Conservation (phyloP, 2,888 invertebrate species). For the Leucophora obtusa region DNA sequence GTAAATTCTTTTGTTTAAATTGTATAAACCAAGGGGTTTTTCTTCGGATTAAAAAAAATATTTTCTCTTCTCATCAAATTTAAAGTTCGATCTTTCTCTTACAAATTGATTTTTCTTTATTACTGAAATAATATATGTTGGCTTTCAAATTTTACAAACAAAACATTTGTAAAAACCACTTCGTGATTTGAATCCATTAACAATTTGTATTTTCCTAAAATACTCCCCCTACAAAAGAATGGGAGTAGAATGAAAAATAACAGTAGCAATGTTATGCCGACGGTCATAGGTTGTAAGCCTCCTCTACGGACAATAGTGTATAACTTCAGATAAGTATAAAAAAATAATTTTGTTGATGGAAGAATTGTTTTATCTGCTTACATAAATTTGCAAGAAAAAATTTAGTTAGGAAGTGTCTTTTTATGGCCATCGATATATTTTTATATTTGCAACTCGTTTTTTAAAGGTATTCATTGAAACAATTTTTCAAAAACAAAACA, state of each 20-base stretch:
- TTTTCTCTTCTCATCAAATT: too few relatives aligned
- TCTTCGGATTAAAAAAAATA: too few relatives aligned
- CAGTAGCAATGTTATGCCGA: slow-evolving; percentile 14
- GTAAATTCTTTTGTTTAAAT: too few relatives aligned
- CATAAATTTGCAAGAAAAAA: too few relatives aligned
- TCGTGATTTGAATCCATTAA: slow-evolving; percentile 62
- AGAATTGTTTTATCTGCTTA: too few relatives aligned
- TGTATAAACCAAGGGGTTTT: too few relatives aligned
- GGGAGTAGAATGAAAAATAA: neutral
- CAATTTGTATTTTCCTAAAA: slow-evolving; percentile 10
- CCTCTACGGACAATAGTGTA: too few relatives aligned
- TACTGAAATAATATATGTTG: slow-evolving; percentile 36
- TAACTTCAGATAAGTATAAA: too few relatives aligned
- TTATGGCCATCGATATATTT: neutral
- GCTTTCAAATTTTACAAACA: slow-evolving; percentile 59
- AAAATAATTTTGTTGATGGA: too few relatives aligned
- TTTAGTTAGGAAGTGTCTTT: too few relatives aligned
- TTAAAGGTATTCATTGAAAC: slow-evolving; percentile 8
- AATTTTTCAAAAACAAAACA: slow-evolving; percentile 1
- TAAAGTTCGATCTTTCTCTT: neutral
- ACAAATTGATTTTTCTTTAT: slow-evolving; percentile 35
- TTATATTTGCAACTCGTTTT: slow-evolving; percentile 15
- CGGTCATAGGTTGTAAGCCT: too few relatives aligned
- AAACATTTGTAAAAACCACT: slow-evolving; percentile 60
- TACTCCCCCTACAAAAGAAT: slow-evolving; percentile 48